Conservation (phyloP, 1,140 invertebrate species). For the Propsilocerus akamusi region DNA sequence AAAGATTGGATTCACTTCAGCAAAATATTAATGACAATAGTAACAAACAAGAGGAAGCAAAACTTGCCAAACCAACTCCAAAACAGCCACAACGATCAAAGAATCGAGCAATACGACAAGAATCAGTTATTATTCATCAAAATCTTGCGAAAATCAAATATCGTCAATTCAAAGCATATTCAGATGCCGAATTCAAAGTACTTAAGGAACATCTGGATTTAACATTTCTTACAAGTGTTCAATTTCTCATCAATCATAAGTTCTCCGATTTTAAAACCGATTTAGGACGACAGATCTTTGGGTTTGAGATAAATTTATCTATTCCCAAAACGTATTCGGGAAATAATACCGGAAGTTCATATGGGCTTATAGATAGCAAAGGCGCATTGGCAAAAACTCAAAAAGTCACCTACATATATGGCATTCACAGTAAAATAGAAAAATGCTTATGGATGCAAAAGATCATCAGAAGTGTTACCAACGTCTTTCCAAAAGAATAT, state of each 20-base stretch:
- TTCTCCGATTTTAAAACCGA: slow-evolving; percentile 27
- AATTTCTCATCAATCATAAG: slow-evolving; percentile 39
- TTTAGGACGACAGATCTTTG: slow-evolving; percentile 13
- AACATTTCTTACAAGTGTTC: slow-evolving; percentile 35
- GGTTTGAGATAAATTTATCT: slow-evolving; percentile 20
- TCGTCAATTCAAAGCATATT: slow-evolving; percentile 29
- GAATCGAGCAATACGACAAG: slow-evolving; percentile 4
- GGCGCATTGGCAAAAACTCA: slow-evolving; percentile 25
- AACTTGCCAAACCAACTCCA: neutral
- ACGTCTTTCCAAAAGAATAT: slow-evolving; percentile 33
- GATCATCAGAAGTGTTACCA: slow-evolving; percentile 38
- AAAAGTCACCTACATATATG: slow-evolving; percentile 30
- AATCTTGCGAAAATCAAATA: slow-evolving; percentile 27
- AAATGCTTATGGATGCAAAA: slow-evolving; percentile 44
- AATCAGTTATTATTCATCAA: slow-evolving; percentile 17
- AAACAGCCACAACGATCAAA: neutral
- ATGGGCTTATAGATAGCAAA: slow-evolving; percentile 6
- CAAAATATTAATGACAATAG: neutral
- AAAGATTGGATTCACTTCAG: slow-evolving; percentile 7
- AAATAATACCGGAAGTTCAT: slow-evolving; percentile 34
- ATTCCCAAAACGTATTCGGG: slow-evolving; percentile 16
- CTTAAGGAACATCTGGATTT: slow-evolving; percentile 35
- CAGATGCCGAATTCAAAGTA: slow-evolving; percentile 31
- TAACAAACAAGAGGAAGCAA: neutral
- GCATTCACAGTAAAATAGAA: slow-evolving; percentile 30